These are phyloP conservation scores for Malthinus seriepunctatus DNA, from an alignment of 2,888 invertebrate species.

Conservation along the genomic window DNA sequence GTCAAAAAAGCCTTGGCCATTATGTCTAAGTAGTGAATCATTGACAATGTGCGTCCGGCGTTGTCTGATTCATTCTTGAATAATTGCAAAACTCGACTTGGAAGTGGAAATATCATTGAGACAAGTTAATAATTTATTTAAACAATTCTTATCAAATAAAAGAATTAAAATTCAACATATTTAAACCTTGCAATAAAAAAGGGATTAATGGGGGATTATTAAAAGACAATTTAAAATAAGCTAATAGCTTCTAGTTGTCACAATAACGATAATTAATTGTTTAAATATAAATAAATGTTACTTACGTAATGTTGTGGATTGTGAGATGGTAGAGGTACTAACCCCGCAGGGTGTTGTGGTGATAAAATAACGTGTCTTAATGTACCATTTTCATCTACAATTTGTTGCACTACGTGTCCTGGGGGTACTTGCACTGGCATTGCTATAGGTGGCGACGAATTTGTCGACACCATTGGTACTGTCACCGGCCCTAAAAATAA, in stretches of 20 bases:
- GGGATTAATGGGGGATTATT: too few relatives aligned
- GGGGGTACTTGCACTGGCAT: slow-evolving; percentile 92
- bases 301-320: slow-evolving; percentile 70
- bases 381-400: slow-evolving; percentile 87
- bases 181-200: too few relatives aligned
- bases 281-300: slow-evolving; percentile 29
- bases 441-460: slow-evolving; percentile 74
- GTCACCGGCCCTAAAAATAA: slow-evolving; percentile 75
- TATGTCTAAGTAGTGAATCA: slow-evolving; percentile 14
- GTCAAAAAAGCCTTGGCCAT: slow-evolving; percentile 3
- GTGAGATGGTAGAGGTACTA: slow-evolving; percentile 60
- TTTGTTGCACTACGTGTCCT: slow-evolving; percentile 89
- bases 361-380: slow-evolving; percentile 89
- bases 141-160: neutral
- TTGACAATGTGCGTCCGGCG: slow-evolving; percentile 12
- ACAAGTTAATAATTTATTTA: neutral
- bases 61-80: slow-evolving; percentile 16
- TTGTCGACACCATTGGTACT: slow-evolving; percentile 84
- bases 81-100: neutral
- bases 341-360: slow-evolving; percentile 64
- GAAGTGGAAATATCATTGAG: too few relatives aligned
- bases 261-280: too few relatives aligned
- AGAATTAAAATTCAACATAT: too few relatives aligned
- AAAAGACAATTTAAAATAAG: too few relatives aligned
- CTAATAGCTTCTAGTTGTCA: too few relatives aligned